Evolutionary conservation across 2,113 vertebrate genomes (phyloP).

Genomic region (Ptilorrhoa leucosticta): DNA sequence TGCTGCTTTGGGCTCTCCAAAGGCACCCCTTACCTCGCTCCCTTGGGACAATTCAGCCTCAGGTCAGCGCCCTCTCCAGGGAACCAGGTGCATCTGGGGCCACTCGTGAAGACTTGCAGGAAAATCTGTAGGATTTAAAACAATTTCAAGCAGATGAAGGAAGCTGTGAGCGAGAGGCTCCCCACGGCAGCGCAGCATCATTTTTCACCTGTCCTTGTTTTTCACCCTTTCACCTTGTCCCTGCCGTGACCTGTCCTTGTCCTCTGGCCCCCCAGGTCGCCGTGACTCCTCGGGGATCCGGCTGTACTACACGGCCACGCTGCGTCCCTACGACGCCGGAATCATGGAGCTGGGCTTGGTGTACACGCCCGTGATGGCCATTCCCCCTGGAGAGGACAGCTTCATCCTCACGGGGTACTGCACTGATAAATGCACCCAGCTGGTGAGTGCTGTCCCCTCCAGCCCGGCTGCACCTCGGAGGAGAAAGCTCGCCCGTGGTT

Average conservation of each 20-base stretch:
- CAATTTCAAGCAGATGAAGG: background rate
- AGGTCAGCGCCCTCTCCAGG: background rate
- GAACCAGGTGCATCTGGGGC: no score
- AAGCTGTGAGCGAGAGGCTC: rapidly evolving
- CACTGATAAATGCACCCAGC: conserved; percentile 85
- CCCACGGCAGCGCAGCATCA: rapidly evolving
- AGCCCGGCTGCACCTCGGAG: rapidly evolving
- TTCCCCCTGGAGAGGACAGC: conserved; percentile 78
- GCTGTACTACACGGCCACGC: conserved; percentile 80
- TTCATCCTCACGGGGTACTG: conserved; percentile 90
- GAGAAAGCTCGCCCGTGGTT: background rate
- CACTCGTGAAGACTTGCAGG: background rate
- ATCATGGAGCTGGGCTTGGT: conserved; percentile 97
- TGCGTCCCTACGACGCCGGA: conserved; percentile 81
- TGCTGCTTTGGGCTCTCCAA: background rate
- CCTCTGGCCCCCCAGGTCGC: conserved; percentile 61
- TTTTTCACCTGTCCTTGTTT: background rate
- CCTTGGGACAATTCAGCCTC: background rate
- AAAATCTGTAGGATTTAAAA: background rate
- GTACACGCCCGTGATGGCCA: conserved; percentile 90
- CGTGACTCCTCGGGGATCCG: conserved; percentile 89
- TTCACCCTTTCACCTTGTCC: background rate
- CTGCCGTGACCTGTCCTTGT: rapidly evolving
- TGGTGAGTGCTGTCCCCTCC: conserved; percentile 67
- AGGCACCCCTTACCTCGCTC: background rate